A percentile compares a stretch with the other conserved stretches of the same genome.
Evolutionary conservation across 2,888 invertebrate species (phyloP).

Genomic region (Plebejus melissa): DNA sequence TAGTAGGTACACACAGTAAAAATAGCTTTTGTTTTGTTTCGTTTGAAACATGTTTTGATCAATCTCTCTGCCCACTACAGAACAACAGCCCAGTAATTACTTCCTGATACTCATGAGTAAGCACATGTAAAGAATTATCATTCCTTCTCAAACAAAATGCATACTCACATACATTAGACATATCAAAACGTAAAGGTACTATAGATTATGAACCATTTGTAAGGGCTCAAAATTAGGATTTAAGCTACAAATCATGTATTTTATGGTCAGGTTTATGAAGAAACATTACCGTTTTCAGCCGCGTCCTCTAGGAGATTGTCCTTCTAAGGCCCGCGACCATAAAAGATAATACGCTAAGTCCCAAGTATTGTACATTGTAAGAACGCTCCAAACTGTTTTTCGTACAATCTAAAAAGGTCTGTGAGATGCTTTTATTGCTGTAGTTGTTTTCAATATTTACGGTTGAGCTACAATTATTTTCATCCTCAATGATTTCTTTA

Average conservation of each 20-base stretch:
- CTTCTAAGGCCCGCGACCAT: slow-evolving; percentile 14
- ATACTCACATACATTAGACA: neutral
- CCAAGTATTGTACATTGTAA: neutral
- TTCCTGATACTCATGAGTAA: slow-evolving; percentile 1
- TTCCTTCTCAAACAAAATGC: neutral
- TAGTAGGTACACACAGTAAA: neutral
- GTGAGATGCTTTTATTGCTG: neutral
- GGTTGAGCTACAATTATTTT: neutral
- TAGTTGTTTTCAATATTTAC: neutral
- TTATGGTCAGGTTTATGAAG: slow-evolving; percentile 14
- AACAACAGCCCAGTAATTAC: slow-evolving; percentile 3
- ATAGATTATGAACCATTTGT: neutral
- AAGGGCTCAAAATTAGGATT: neutral
- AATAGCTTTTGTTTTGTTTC: slow-evolving; percentile 1
- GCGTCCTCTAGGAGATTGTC: neutral
- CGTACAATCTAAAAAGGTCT: neutral
- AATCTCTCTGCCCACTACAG: neutral
- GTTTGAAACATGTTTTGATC: neutral
- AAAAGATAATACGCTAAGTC: slow-evolving; percentile 14
- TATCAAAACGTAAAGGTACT: neutral
- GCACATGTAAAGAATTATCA: neutral
- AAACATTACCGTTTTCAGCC: slow-evolving; percentile 13
- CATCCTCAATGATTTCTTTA: no score
- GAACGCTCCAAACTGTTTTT: neutral
- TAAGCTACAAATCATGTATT: slow-evolving; percentile 11